phyloP scores from a whole-genome alignment of 2,113 vertebrate genomes.

The Geococcyx californianus region DNA sequence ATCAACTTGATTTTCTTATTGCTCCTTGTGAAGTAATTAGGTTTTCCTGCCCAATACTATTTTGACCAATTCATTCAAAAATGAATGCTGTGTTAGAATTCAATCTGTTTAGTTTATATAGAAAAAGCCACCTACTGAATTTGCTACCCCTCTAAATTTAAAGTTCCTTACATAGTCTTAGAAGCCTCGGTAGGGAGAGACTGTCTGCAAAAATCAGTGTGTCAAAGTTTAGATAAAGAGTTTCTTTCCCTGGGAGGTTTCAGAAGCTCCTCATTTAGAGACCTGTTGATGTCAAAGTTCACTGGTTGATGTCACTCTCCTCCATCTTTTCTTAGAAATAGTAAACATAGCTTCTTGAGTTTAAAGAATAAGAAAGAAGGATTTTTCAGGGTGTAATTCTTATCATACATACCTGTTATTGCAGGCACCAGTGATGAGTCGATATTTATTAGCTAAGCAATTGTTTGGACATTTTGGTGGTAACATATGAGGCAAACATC shows the following conservation, averaged over 20 bases:
- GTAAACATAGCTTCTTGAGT: background rate
- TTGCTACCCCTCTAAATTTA: background rate
- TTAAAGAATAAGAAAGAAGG: background rate
- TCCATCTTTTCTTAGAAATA: background rate
- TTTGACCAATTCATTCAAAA: background rate
- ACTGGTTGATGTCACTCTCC: background rate
- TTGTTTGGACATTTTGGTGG: conserved; percentile 74
- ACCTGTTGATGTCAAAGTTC: accelerated
- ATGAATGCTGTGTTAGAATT: background rate
- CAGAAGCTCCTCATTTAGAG: background rate
- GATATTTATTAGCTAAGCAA: conserved; percentile 80
- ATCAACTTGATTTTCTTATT: background rate
- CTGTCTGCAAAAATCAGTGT: background rate
- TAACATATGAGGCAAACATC: conserved; percentile 76
- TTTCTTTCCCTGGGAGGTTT: background rate
- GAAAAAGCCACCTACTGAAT: background rate
- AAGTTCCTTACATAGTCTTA: background rate
- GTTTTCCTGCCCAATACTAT: background rate
- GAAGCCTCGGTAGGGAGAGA: background rate
- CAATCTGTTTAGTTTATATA: background rate
- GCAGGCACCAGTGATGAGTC: conserved; percentile 87
- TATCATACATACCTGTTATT: conserved; percentile 86
- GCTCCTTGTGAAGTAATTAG: background rate
- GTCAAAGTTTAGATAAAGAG: background rate
- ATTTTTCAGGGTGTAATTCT: background rate